A percentile compares a stretch with the other conserved stretches of the same genome.
Conservation (phyloP, 1,140 invertebrate genomes). For the Drosophila punjabiensis region DNA sequence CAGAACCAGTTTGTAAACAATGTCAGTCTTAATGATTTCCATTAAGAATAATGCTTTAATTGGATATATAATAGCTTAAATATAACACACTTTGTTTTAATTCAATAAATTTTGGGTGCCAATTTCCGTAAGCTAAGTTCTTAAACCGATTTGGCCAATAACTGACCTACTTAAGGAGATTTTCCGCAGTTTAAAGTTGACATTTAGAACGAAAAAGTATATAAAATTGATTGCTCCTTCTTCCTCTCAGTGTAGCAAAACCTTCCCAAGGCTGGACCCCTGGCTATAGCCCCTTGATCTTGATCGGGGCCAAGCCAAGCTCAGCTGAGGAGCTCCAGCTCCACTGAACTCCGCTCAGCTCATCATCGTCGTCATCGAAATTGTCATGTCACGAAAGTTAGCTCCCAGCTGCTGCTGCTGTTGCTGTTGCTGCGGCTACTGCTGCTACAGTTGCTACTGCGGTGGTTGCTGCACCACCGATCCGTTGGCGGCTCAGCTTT, state of each 20-base stretch:
- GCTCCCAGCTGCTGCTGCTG: constrained; percentile 65
- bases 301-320: constrained; percentile 45
- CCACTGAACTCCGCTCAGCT: constrained; percentile 27
- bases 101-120: not conserved
- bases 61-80: not conserved
- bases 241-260: constrained; percentile 19
- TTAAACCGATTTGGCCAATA: no score
- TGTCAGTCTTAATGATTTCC: not conserved
- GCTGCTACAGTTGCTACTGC: constrained; percentile 29
- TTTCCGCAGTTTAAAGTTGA: not conserved
- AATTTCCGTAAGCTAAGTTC: not conserved
- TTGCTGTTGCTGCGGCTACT: constrained; percentile 34
- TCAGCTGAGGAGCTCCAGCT: constrained; percentile 21
- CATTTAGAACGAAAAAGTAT: not conserved
- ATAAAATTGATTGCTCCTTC: not conserved
- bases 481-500: constrained; percentile 56
- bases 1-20: not conserved
- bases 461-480: constrained; percentile 31
- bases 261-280: constrained; percentile 29
- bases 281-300: constrained; percentile 62
- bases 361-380: constrained; percentile 81
- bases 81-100: not conserved
- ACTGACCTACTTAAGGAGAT: not conserved
- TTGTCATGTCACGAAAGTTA: constrained; percentile 82
- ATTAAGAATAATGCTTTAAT: constrained; percentile 2